Evolutionary conservation across 2,888 invertebrate species (phyloP), one percentile per base, ranked within the genome.

Genomic region (Pachliopta kotzebuea): DNA sequence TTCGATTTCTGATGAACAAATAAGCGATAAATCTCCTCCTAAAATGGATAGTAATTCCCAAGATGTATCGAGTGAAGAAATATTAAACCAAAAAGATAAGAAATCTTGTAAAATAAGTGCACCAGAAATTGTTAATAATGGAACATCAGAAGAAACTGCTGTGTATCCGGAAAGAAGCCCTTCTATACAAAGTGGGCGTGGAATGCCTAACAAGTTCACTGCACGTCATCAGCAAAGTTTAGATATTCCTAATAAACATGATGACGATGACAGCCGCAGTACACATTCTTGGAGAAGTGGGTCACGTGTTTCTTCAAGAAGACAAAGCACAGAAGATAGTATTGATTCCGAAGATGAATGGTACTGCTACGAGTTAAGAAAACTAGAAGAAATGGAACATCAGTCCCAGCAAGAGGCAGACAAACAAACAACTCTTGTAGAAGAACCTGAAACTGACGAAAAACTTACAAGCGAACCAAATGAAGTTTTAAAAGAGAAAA

Each of bases 341-440:
- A 97, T 98, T 65, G 98, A 98, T 81, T 97, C 96, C 29, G 98
- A 98, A 85, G 98, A 98, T 78, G 97, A 98, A 81, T 98, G 97
- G 95, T 98, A 97, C 76, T 96, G 96, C 74, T 97, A 98, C 80
- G 97, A 98, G 79, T 83, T 97, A 65, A 92, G 96, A 63, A 97
- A 97, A 83, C 85, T 98, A 45, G 97, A 98, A 84, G 96, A 97
- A 84, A 93, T 97, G 85, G 97, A 97, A 82, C 93, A 95, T 69
- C 95, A 95, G 70, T 94, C 94, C 3, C 94, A 94, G 72, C 73
- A 94, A 64, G 95, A 96, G 73, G 80, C 90, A 52, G 94, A 94
- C 70, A 92, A 95, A 81, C 94, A 94, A 37, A 87, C 93, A 68
- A 92, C 93, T 0, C 78, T 94, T 18, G 88, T 93, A 7, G 94